phyloP scores from a whole-genome alignment of 2,888 invertebrate species.

The Melieria crassipennis region DNA sequence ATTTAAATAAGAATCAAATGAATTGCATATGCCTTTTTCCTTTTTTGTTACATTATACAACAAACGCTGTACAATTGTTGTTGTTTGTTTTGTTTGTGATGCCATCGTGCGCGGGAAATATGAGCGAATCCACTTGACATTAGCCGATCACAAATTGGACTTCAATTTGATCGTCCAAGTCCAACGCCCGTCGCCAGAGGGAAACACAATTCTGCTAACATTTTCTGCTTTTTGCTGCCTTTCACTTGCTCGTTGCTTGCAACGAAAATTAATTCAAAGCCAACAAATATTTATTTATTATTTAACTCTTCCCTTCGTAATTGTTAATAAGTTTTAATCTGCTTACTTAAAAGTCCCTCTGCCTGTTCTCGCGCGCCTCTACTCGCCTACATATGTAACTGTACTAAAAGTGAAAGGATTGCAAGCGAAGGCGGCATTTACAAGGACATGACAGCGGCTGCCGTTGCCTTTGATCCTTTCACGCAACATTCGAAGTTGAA shows the following conservation, averaged over 20 bases:
- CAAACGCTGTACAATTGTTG: neutral
- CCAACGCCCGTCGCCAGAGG: neutral
- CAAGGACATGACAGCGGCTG: conserved; percentile 43
- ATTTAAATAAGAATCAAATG: conserved; percentile 43
- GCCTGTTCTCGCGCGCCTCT: conserved; percentile 6
- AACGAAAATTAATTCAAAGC: neutral
- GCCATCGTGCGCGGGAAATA: conserved; percentile 20
- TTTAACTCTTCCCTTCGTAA: conserved; percentile 32
- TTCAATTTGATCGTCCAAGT: conserved; percentile 28
- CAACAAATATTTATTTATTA: too few species aligned
- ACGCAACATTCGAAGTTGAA: conserved; percentile 45
- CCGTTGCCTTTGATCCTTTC: conserved; percentile 60
- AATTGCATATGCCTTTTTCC: neutral
- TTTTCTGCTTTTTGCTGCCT: too few species aligned
- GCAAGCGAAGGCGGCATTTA: conserved; percentile 19
- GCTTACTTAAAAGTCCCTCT: conserved; percentile 44
- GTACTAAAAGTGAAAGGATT: conserved; percentile 37
- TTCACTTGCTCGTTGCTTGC: too few species aligned
- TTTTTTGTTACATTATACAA: too few species aligned
- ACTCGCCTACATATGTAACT: neutral
- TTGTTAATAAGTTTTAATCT: conserved; percentile 56
- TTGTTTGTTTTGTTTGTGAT: neutral
- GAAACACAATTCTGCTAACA: too few species aligned
- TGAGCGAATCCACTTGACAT: conserved; percentile 49
- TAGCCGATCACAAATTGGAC: conserved; percentile 29